Base-by-base conservation (phyloP, 2,888 invertebrate species). In the Drosophila melanosoma region DNA sequence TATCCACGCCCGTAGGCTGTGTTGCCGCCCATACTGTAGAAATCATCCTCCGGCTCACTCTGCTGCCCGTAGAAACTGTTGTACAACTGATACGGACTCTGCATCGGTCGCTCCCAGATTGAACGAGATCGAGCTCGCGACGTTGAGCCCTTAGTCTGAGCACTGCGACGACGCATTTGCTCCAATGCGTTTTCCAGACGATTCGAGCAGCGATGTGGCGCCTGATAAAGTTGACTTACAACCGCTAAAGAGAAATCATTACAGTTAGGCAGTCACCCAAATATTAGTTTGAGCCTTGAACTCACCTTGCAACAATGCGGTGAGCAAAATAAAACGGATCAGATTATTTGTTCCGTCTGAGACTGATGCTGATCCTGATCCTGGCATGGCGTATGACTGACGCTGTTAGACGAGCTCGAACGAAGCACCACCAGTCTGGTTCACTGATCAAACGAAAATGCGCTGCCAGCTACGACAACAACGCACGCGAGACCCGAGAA, bases 121-220 rank as follows among this genome's bases (percentile, higher is more conserved):
- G 91, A 88, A 5, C 92, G 80, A 2, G 91, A 82, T 15, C 81
- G 83, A 1, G 53, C 62, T 6, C 77, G 61, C 10, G 72, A 51
- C 8, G 80, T 63, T 5, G 77, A 72, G n/a, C 81, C 79, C 67
- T 91, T 91, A 3, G 83, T 78, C 51, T 90, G 91, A 10, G 81
- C 72, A 60, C 91, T 92, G 29, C 93, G 92, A 0, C 91, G 90
- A 8, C 93, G 94, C 90, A 96, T 94, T 83, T 95, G 95, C 76
- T 96, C 96, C 56, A 96, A 90, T 0, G 96, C 96, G 12, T 94
- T 94, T 91, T 96, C 96, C 66, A 96, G 92, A 23, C 95, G 94
- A 23, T 95, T 94, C 0, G 95, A 95, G 81, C 96, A 96, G 72
- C 95, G 94, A 62, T 94, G 94, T 5, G 94, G 94, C 33, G 57